Evolutionary conservation across 2,797 vertebrate genomes (phyloP).

Genomic region (Calcarius lapponicus): DNA sequence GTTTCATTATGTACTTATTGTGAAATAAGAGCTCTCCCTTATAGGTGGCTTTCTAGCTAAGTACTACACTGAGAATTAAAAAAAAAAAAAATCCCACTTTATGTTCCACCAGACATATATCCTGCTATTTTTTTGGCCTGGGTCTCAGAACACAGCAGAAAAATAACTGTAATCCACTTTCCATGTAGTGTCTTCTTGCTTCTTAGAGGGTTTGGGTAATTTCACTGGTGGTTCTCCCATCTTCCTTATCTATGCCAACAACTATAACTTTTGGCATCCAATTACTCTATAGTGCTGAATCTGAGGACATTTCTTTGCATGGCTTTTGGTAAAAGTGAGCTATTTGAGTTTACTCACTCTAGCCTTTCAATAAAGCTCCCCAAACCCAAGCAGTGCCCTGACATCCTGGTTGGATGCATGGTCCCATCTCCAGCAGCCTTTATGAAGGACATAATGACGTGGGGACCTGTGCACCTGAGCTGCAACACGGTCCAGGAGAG

Average conservation of each 20-base stretch:
- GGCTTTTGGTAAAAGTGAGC: neutral
- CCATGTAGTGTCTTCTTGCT: neutral
- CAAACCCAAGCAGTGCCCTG: neutral
- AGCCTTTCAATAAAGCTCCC: neutral
- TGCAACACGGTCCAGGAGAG: neutral
- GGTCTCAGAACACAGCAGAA: neutral
- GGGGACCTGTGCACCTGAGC: neutral
- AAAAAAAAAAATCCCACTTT: neutral
- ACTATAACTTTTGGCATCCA: neutral
- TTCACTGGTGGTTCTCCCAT: neutral
- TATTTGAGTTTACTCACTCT: neutral
- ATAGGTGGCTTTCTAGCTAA: neutral
- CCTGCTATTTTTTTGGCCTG: neutral
- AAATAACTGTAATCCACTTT: neutral
- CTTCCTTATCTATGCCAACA: neutral
- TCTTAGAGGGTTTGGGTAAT: neutral
- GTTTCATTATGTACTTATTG: neutral
- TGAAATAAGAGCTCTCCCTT: neutral
- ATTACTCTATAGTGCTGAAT: neutral
- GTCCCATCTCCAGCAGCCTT: neutral
- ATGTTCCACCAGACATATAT: neutral
- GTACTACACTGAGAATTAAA: neutral
- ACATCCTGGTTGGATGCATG: accelerated
- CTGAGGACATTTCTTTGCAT: neutral
- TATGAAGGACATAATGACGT: neutral